Evolutionary conservation across 2,113 vertebrate genomes (phyloP), one percentile per base, ranked within the genome.

Genomic region (Pholis gunnellus): DNA sequence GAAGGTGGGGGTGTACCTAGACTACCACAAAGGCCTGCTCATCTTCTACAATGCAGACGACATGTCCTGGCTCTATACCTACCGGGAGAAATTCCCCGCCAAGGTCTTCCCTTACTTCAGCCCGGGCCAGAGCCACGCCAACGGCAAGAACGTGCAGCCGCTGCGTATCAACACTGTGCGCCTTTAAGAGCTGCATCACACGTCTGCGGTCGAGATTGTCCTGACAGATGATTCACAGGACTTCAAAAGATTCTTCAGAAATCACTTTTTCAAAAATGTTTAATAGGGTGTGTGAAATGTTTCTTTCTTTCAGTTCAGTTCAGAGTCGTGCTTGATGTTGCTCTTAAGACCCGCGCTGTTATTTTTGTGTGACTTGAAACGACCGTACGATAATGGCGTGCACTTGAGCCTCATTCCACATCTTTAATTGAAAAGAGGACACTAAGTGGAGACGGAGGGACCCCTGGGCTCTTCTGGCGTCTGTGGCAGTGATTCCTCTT

Each of bases 11-110:
- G 97, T 99, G 86, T 99, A 98, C 94, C 93, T 99, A 94, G 97
- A 99, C 96, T 99, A 97, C 3, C 96, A 96, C 75, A 97, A 97
- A 88, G 97, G 98, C 42, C 95, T 99, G 69, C 96, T 99, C 86
- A 98, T 98, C 94, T 99, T 99, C 95, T 99, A 99, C 94, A 99
- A 99, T 0, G 98, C 98, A 0, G 98, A 99, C 0, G 97, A 99
- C 95, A 99, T 99, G 98, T 98, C 98, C 85, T 99, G 98, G 98
- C 97, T 99, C 68, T 99, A 99, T 91, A 99, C 98, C 64, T 99
- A 98, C 92, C 95, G 98, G 0, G 97, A 99, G 94, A 96, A 97
- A 79, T 98, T 99, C 86, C 96, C 96, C 0, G 92, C 96, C 17
- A 99, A 97, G 94, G 95, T 99, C 46, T 98, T 97, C 93, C 98